phyloP scores from a whole-genome alignment of 2,888 invertebrate genomes.

The Hypena proboscidalis region DNA sequence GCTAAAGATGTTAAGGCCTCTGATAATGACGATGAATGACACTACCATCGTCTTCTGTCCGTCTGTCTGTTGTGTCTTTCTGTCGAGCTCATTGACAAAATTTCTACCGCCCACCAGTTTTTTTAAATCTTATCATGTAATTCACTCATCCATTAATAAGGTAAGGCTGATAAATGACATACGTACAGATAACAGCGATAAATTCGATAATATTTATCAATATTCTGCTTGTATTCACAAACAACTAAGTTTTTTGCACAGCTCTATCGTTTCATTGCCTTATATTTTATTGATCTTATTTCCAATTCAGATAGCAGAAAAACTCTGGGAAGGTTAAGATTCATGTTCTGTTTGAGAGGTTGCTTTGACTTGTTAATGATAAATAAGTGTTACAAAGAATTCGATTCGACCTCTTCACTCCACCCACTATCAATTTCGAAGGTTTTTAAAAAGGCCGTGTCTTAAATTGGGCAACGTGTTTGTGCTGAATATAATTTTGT shows the following conservation, averaged over 20 bases:
- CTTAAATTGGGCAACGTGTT: no score
- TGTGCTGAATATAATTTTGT: no score
- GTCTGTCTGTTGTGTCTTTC: no score
- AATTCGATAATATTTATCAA: constrained; percentile 6
- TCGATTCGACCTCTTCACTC: constrained; percentile 1
- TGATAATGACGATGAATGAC: no score
- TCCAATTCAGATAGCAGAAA: not conserved
- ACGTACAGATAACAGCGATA: constrained; percentile 5
- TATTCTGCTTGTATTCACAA: not conserved
- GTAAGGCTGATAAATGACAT: constrained; percentile 11
- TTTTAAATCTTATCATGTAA: no score
- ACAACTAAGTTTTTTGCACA: not conserved
- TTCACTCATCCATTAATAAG: constrained; percentile 9
- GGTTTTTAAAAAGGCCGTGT: constrained; percentile 3
- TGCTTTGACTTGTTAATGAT: not conserved
- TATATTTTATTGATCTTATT: not conserved
- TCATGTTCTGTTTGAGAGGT: not conserved
- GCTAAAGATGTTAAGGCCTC: no score
- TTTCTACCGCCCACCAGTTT: no score
- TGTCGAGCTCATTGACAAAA: no score
- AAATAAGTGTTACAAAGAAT: not conserved
- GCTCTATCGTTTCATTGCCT: not conserved
- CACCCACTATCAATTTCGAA: constrained; percentile 5
- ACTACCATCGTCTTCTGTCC: no score
- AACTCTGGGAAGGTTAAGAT: not conserved